Base-by-base conservation (phyloP, 1,140 invertebrate genomes). In the Drosophila jambulina region DNA sequence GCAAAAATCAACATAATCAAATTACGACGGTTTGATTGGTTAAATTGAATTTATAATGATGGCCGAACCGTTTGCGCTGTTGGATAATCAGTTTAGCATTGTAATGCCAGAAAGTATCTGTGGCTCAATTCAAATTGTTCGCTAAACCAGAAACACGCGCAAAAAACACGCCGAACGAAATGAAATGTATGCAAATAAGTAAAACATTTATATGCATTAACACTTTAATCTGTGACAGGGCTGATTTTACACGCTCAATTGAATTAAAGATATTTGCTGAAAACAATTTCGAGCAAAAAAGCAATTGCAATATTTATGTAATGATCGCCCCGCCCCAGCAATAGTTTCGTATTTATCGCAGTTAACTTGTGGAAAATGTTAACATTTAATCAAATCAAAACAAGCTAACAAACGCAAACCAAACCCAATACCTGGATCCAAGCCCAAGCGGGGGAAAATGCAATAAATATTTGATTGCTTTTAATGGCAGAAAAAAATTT, bases 1-100 rank as follows among this genome's bases (percentile, higher is more conserved):
- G 85, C 59, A 54, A 69, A 82, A 86, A 82, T 83, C 75, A 87
- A 86, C 83, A 86, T 82, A 86, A 88, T 86, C 81, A 77, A 87
- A 86, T 86, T 82, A 82, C 70, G 70, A 43, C 32, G 36, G 27
- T 74, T 74, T 72, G 70, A 74, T 74, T 74, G 70, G 53, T 72
- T 79, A 62, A 78, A 77, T 82, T 68, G 54, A 57, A 71, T 70
- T 77, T 59, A 77, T 67, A 76, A 76, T 76, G 68, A 74, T 43
- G 70, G 65, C 57, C 68, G 49, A 54, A 79, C 70, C 75, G 78
- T 78, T 69, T 68, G 58, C 69, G 43, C 43, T 72, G 60, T 62
- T 63, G 75, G 70, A 79, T 80, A 62, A 83, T 83, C 64, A 71
- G 70, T 74, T 83, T 76, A 71, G 75, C 67, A 84, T 64, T 75